A percentile compares a stretch with the other conserved stretches of the same genome.
These are phyloP conservation scores for Fragum sueziense DNA, from an alignment of 2,888 invertebrate species.

Conservation along the genomic window DNA sequence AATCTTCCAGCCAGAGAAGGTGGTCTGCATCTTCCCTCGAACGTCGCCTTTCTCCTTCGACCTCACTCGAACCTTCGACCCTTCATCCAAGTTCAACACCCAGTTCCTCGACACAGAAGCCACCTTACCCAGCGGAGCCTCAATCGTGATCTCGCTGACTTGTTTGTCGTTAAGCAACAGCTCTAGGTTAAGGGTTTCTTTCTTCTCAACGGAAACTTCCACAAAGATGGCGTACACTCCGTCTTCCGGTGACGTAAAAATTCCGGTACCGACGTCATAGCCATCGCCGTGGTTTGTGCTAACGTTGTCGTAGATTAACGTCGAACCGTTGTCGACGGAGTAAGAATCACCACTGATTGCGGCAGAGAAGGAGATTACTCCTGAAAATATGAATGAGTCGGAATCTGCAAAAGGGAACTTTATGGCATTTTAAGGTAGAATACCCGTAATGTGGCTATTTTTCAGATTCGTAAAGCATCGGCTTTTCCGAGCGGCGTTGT, in stretches of 20 bases:
- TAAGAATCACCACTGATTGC: neutral
- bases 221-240: slow-evolving; percentile 1
- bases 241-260: slow-evolving; percentile 3
- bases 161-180: neutral
- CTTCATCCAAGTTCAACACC: neutral
- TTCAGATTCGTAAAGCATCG: too few relatives aligned
- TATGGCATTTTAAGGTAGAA: too few relatives aligned
- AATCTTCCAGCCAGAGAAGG: slow-evolving; percentile 7
- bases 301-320: neutral
- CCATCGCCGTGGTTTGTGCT: neutral
- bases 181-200: neutral
- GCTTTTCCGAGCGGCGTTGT: too few relatives aligned
- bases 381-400: too few relatives aligned
- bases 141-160: neutral
- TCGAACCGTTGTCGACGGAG: neutral
- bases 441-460: too few relatives aligned
- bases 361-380: slow-evolving; percentile 3
- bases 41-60: neutral
- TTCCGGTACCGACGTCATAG: neutral
- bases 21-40: slow-evolving; percentile 6
- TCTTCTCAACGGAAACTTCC: neutral
- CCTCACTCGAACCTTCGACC: neutral
- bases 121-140: neutral
- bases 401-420: too few relatives aligned
- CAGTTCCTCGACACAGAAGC: slow-evolving; percentile 1